Evolutionary conservation across 1,140 invertebrate genomes (phyloP).

Genomic region (Scaptomyza hsui): DNA sequence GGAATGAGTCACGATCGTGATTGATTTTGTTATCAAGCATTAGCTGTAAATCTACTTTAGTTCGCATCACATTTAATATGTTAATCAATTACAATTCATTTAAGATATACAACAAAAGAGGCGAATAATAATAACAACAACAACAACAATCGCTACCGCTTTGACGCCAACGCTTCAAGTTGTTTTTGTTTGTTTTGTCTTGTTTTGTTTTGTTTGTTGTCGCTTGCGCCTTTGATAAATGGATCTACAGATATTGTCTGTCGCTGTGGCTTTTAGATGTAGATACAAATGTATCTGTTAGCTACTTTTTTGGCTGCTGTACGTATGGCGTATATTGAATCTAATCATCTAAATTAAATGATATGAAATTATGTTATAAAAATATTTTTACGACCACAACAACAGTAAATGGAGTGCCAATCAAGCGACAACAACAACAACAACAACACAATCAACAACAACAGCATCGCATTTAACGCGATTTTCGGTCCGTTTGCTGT

Average conservation of each 20-base stretch:
- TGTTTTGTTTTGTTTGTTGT: too few species aligned
- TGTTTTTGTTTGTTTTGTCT: background rate
- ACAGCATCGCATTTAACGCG: conserved; percentile 57
- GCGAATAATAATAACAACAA: background rate
- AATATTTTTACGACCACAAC: conserved; percentile 61
- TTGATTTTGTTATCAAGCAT: too few species aligned
- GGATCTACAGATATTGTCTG: conserved; percentile 27
- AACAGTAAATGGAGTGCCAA: conserved; percentile 47
- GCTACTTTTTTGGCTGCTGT: conserved; percentile 47
- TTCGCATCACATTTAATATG: conserved; percentile 2
- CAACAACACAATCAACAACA: conserved; percentile 22
- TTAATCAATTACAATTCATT: conserved; percentile 20
- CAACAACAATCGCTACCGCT: conserved; percentile 8
- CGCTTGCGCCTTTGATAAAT: conserved; percentile 40
- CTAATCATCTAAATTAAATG: conserved; percentile 78
- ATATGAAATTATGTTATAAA: conserved; percentile 81
- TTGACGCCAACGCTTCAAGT: conserved; percentile 6
- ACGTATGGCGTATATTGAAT: conserved; percentile 59
- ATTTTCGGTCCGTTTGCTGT: conserved; percentile 43
- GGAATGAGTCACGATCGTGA: too few species aligned
- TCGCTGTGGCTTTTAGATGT: conserved; percentile 18
- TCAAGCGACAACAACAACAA: conserved; percentile 51
- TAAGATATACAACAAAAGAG: conserved; percentile 3
- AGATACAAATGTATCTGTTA: conserved; percentile 61
- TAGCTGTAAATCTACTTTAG: conserved; percentile 3